These are phyloP conservation scores for Cinclus cinclus DNA, from an alignment of 2,113 vertebrate species.

Conservation along the genomic window DNA sequence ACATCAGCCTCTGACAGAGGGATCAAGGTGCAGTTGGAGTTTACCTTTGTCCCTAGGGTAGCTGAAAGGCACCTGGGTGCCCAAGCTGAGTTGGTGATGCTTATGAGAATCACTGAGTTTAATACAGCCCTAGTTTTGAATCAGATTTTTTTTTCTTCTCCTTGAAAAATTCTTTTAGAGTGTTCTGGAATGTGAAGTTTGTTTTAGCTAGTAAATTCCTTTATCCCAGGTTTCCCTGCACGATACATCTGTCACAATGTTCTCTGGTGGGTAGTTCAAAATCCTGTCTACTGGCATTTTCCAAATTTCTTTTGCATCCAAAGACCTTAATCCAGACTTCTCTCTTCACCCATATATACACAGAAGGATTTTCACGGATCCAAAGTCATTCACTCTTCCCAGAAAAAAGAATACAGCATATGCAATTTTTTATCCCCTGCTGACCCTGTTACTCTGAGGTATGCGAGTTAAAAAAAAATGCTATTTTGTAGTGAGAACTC, in stretches of 20 bases:
- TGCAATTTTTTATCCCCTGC: not conserved
- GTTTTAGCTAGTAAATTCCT: not conserved
- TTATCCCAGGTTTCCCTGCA: not conserved
- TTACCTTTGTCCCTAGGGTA: not conserved
- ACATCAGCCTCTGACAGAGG: not conserved
- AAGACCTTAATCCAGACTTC: not conserved
- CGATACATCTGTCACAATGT: fast-evolving
- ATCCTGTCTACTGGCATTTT: not conserved
- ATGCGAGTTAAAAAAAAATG: not conserved
- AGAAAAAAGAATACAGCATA: not conserved
- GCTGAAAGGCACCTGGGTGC: not conserved
- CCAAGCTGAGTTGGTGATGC: not conserved
- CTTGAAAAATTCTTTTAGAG: not conserved
- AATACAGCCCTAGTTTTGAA: not conserved
- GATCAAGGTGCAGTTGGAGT: not conserved
- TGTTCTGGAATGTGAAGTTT: not conserved
- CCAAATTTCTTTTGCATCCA: not conserved
- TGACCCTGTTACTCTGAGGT: not conserved
- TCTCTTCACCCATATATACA: not conserved
- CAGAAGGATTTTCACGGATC: not conserved
- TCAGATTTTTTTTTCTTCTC: fast-evolving
- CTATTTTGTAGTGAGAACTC: not conserved
- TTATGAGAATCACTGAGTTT: not conserved
- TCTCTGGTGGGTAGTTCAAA: not conserved
- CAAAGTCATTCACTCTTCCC: not conserved